Evolutionary conservation across 1,140 invertebrate species (phyloP).

Genomic region (Pararge aegeria): DNA sequence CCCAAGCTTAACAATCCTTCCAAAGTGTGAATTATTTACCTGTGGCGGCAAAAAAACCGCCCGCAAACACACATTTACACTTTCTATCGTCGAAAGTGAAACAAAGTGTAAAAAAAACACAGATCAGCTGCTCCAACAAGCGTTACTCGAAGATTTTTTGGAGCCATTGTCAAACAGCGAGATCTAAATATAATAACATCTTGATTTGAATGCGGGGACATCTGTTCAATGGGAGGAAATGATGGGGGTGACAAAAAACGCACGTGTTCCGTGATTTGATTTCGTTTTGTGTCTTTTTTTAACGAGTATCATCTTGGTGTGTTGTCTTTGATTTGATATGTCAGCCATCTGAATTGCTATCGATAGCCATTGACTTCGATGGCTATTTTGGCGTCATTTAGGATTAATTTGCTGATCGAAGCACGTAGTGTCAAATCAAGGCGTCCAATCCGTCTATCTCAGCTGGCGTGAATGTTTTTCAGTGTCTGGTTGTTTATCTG

Average conservation of each 20-base stretch:
- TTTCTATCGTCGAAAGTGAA: conserved; percentile 9
- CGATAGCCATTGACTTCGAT: no score
- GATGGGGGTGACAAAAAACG: conserved; percentile 32
- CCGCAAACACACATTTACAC: not conserved
- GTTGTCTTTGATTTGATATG: not conserved
- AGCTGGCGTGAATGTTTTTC: no score
- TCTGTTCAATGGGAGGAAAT: conserved; percentile 46
- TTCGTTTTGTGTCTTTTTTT: conserved; percentile 20
- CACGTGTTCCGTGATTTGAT: conserved; percentile 24
- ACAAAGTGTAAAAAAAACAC: conserved; percentile 6
- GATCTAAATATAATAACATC: conserved; percentile 50
- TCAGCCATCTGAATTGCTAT: no score
- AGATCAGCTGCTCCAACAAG: conserved; percentile 32
- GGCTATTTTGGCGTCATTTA: no score
- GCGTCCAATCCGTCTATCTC: no score
- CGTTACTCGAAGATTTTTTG: conserved; percentile 8
- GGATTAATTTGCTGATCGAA: no score
- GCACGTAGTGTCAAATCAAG: no score
- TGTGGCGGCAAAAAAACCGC: not conserved
- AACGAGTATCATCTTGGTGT: not conserved
- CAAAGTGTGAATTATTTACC: no score
- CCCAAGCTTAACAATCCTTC: no score
- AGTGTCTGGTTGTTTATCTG: no score
- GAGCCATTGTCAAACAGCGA: conserved; percentile 16
- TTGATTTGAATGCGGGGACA: conserved; percentile 48